Percentiles rank a stretch among this genome's conserved stretches.
phyloP scores from a whole-genome alignment of 2,797 vertebrate genomes.

The Petrocephalus schoutedeni region DNA sequence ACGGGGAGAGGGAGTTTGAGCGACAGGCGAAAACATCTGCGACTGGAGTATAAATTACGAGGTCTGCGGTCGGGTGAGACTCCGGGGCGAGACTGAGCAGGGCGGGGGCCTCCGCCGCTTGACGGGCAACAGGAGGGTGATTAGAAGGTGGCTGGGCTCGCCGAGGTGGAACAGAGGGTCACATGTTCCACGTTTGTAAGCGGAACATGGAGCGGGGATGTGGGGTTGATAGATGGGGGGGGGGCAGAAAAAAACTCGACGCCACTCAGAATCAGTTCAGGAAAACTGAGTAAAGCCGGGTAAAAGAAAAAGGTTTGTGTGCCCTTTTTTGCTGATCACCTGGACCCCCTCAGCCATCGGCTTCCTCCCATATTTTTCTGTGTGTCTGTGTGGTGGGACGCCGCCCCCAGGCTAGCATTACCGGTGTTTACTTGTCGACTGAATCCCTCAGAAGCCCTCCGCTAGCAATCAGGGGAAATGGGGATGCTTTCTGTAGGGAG shows the following conservation, averaged over 20 bases:
- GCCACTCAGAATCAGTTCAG: not conserved
- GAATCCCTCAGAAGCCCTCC: conserved; percentile 33
- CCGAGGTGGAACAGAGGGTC: not conserved
- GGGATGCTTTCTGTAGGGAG: conserved; percentile 31
- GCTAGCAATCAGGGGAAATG: conserved; percentile 38
- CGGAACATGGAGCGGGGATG: not conserved
- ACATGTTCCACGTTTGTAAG: not conserved
- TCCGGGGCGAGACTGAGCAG: not conserved
- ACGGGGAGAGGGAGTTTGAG: conserved; percentile 23
- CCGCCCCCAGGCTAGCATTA: conserved; percentile 29
- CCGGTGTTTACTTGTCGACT: conserved; percentile 31
- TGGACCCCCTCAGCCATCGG: not conserved
- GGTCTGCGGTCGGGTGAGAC: not conserved
- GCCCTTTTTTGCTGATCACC: not conserved
- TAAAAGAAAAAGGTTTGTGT: not conserved
- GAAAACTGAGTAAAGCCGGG: not conserved
- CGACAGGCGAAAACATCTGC: conserved; percentile 25
- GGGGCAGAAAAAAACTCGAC: not conserved
- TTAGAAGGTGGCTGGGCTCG: not conserved
- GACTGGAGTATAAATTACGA: conserved; percentile 1
- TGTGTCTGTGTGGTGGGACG: not conserved
- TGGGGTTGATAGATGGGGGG: not conserved
- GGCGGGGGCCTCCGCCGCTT: not conserved
- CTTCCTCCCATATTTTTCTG: not conserved
- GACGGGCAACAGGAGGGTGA: not conserved